Percentiles rank a stretch among this genome's conserved stretches.
Conservation (phyloP, 2,113 vertebrate genomes). For the Leucopternis melanops region DNA sequence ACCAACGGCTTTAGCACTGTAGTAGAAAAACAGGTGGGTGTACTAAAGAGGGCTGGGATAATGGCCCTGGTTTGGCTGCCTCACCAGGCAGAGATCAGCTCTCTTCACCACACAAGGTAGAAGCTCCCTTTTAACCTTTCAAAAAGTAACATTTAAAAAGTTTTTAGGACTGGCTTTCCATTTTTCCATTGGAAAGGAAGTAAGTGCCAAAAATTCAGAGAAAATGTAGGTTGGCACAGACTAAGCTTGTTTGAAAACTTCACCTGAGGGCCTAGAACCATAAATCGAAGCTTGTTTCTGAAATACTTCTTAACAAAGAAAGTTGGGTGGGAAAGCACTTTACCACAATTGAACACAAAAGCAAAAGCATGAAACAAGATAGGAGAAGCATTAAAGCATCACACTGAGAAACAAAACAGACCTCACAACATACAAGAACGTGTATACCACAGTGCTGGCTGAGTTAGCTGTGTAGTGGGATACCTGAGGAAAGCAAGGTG, state of each 20-base stretch:
- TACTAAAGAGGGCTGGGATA: neutral
- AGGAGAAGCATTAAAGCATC: neutral
- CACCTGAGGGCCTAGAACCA: neutral
- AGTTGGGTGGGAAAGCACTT: neutral
- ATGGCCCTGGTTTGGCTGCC: neutral
- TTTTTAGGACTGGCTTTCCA: neutral
- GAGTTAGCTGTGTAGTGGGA: neutral
- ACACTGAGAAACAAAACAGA: neutral
- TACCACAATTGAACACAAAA: neutral
- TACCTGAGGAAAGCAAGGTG: neutral
- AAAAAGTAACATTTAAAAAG: neutral
- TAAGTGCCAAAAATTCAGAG: neutral
- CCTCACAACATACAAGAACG: fast-evolving
- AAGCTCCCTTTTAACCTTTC: neutral
- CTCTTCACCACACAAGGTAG: neutral
- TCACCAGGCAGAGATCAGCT: neutral
- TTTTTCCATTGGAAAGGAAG: neutral
- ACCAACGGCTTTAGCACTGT: neutral
- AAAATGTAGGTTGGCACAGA: neutral
- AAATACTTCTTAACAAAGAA: neutral
- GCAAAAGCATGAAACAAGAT: neutral
- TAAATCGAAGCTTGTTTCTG: neutral
- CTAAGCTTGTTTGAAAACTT: neutral
- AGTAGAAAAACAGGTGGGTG: neutral
- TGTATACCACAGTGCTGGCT: neutral